Evolutionary conservation across 2,888 invertebrate genomes (phyloP).

Genomic region (Drosophila setosimentum): DNA sequence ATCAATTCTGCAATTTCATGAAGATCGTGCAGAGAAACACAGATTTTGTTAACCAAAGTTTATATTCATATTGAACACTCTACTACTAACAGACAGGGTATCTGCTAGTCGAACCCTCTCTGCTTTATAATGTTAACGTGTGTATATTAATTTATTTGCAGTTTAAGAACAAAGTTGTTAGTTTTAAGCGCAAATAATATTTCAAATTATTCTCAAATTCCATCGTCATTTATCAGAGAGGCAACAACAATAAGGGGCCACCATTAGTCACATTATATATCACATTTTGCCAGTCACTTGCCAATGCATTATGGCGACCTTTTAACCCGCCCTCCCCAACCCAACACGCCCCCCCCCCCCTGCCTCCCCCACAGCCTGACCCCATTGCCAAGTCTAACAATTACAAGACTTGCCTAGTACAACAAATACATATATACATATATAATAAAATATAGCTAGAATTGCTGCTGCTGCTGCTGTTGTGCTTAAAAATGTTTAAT

Average conservation of each 20-base stretch:
- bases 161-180: neutral
- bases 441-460: constrained; percentile 71
- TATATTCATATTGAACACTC: neutral
- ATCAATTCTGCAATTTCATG: neutral
- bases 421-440: constrained; percentile 49
- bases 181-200: neutral
- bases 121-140: neutral
- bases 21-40: neutral
- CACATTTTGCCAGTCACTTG: constrained; percentile 57
- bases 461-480: constrained; percentile 26
- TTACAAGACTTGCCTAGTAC: constrained; percentile 62
- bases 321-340: constrained; percentile 19
- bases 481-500: constrained; percentile 78
- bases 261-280: constrained; percentile 53
- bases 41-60: neutral
- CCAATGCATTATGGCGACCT: constrained; percentile 60
- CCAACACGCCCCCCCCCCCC: no score
- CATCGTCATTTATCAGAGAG: constrained; percentile 11
- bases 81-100: neutral
- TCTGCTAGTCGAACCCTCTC: neutral
- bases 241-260: constrained; percentile 12
- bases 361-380: no score
- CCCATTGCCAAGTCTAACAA: constrained; percentile 38
- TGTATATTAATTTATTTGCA: neutral
- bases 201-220: constrained; percentile 11